A percentile compares a stretch with the other conserved stretches of the same genome.
Evolutionary conservation across 2,113 vertebrate genomes (phyloP).

Genomic region (Malurus alboscapulatus): DNA sequence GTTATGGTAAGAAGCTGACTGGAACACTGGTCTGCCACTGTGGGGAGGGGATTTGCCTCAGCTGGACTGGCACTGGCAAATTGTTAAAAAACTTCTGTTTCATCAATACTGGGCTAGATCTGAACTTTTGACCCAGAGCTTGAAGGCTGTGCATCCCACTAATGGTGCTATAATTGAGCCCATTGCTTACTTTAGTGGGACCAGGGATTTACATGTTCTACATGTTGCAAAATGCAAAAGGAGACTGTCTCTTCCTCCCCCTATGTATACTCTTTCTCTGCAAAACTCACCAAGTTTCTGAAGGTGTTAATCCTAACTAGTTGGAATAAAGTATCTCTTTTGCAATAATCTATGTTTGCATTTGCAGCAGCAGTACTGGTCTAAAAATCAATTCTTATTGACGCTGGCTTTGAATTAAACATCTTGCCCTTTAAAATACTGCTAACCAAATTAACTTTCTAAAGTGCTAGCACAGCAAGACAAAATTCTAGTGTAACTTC

Average conservation of each 20-base stretch:
- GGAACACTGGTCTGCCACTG: fast-evolving
- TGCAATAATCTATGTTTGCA: not conserved
- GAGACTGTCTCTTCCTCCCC: not conserved
- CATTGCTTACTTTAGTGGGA: not conserved
- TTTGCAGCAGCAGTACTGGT: not conserved
- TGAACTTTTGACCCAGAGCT: not conserved
- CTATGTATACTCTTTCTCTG: not conserved
- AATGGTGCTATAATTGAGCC: fast-evolving
- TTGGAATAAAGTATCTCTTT: not conserved
- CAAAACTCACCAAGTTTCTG: not conserved
- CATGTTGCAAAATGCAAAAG: not conserved
- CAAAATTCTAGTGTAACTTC: not conserved
- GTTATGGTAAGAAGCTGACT: not conserved
- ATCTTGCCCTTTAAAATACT: not conserved
- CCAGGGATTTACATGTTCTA: not conserved
- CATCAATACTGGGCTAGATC: not conserved
- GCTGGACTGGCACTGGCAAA: not conserved
- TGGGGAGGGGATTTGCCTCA: not conserved
- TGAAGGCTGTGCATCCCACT: not conserved
- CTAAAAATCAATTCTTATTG: not conserved
- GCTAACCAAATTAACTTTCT: not conserved
- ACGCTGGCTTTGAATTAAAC: not conserved
- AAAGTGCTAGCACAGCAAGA: not conserved
- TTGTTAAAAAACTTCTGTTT: not conserved
- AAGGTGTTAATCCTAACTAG: not conserved